Conservation (phyloP, 2,888 invertebrate genomes). For the Aphidius colemani region DNA sequence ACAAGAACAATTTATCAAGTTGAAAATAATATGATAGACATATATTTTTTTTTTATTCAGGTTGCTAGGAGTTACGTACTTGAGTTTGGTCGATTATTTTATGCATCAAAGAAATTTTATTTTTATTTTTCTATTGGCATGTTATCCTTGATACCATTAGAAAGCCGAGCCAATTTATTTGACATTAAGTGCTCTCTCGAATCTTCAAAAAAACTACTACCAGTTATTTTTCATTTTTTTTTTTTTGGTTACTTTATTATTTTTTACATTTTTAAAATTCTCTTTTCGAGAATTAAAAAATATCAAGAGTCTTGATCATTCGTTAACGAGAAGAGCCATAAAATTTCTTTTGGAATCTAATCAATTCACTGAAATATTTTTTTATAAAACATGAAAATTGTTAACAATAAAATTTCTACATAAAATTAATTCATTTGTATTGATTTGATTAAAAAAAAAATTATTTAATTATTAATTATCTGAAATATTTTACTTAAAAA, state of each 20-base stretch:
- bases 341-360: constrained; percentile 60
- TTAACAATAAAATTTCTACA: not conserved
- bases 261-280: not conserved
- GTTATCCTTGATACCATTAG: constrained; percentile 12
- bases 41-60: not conserved
- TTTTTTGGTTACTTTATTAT: not conserved
- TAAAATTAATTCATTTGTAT: too few species aligned
- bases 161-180: constrained; percentile 22
- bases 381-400: too few species aligned
- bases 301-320: not conserved
- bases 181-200: constrained; percentile 20
- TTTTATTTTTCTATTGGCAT: constrained; percentile 14
- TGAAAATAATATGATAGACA: too few species aligned
- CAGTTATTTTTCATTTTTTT: not conserved
- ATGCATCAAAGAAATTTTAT: constrained; percentile 9
- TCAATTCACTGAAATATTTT: constrained; percentile 58
- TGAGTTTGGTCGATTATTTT: constrained; percentile 36
- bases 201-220: constrained; percentile 6
- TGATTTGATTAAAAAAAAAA: too few species aligned
- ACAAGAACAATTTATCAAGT: too few species aligned
- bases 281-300: too few species aligned
- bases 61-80: constrained; percentile 33
- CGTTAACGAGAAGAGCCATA: constrained; percentile 29
- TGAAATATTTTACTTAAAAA: too few species aligned
- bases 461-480: too few species aligned